These are phyloP conservation scores for Aphodius sticticus DNA, from an alignment of 2,888 invertebrate species.

Conservation along the genomic window DNA sequence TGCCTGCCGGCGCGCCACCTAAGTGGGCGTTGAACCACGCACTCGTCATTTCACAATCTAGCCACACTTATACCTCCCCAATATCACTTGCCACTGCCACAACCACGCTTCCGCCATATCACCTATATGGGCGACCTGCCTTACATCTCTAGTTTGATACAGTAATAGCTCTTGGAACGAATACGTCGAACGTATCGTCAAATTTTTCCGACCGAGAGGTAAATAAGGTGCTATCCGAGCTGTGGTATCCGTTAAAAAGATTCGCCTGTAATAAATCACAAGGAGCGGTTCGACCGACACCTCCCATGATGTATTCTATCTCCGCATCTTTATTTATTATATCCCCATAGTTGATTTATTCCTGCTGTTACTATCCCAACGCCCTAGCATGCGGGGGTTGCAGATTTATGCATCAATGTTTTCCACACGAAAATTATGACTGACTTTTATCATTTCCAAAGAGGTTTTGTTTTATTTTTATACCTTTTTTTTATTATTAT, in stretches of 20 bases:
- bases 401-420: slow-evolving; percentile 7
- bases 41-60: too few species aligned
- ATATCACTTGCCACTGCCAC: too few species aligned
- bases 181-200: background rate
- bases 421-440: background rate
- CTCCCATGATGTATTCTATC: slow-evolving; percentile 35
- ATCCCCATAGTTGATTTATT: slow-evolving; percentile 23
- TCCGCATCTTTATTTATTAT: slow-evolving; percentile 37
- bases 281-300: slow-evolving; percentile 14
- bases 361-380: background rate
- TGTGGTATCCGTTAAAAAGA: background rate
- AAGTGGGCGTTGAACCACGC: too few species aligned
- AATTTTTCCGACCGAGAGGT: background rate
- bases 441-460: too few species aligned
- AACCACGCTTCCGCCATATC: too few species aligned
- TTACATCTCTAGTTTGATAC: too few species aligned
- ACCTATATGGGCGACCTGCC: too few species aligned
- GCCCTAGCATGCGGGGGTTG: background rate
- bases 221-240: background rate
- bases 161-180: too few species aligned
- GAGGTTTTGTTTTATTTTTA: too few species aligned
- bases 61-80: too few species aligned
- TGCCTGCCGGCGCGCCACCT: too few species aligned
- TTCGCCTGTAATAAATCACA: slow-evolving; percentile 31
- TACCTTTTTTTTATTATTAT: too few species aligned